Conservation (phyloP, 2,113 vertebrate genomes). For the Thinocorus orbignyianus region DNA sequence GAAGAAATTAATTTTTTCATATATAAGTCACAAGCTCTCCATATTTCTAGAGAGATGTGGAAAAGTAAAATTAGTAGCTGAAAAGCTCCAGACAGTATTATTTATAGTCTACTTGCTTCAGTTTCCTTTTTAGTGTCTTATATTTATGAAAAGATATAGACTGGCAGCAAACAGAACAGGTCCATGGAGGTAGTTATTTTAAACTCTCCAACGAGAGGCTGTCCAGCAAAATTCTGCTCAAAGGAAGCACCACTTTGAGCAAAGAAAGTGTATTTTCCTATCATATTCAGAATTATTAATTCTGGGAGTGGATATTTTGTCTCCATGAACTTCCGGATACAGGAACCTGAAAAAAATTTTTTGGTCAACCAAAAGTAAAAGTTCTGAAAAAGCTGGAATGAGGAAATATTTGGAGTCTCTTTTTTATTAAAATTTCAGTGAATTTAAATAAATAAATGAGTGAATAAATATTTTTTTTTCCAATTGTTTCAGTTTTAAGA, state of each 20-base stretch:
- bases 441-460: not conserved
- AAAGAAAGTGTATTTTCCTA: not conserved
- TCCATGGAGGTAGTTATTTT: not conserved
- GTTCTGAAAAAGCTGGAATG: not conserved
- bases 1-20: not conserved
- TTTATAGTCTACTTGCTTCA: not conserved
- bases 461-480: not conserved
- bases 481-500: accelerated
- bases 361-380: not conserved
- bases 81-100: not conserved
- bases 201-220: not conserved
- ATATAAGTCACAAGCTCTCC: not conserved
- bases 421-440: not conserved
- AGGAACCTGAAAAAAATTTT: not conserved
- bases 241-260: not conserved
- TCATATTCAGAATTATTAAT: not conserved
- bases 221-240: not conserved
- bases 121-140: not conserved
- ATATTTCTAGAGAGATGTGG: not conserved
- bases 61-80: not conserved
- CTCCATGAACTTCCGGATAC: not conserved
- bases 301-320: not conserved
- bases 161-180: not conserved
- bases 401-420: not conserved
- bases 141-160: not conserved